Percentiles rank a stretch among this genome's conserved stretches.
Conservation (phyloP, 2,888 invertebrate genomes). For the Cephus nigrinus region DNA sequence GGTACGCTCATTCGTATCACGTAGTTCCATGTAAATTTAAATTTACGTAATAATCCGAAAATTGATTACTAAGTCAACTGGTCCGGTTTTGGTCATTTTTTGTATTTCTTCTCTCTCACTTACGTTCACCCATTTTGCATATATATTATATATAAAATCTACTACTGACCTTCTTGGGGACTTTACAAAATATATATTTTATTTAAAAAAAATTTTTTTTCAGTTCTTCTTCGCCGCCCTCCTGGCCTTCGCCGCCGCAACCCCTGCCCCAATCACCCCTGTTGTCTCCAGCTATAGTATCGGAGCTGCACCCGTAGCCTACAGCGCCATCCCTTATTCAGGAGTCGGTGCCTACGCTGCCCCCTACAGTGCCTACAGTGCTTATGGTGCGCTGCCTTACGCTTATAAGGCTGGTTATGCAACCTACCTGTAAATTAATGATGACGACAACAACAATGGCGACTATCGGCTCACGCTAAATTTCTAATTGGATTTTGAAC, state of each 20-base stretch:
- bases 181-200: neutral
- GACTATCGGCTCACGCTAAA: neutral
- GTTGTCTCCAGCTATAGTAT: constrained; percentile 55
- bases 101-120: neutral
- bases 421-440: neutral
- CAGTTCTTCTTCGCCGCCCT: constrained; percentile 66
- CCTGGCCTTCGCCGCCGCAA: constrained; percentile 65
- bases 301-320: constrained; percentile 55
- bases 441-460: neutral
- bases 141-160: neutral
- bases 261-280: constrained; percentile 62
- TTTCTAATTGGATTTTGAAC: neutral
- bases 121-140: neutral
- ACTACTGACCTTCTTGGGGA: neutral
- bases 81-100: neutral
- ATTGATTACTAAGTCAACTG: neutral
- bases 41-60: neutral
- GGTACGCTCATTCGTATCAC: neutral
- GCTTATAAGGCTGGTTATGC: constrained; percentile 23
- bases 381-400: constrained; percentile 29
- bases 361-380: constrained; percentile 43
- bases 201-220: constrained; percentile 30
- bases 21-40: neutral
- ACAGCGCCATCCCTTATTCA: constrained; percentile 33
- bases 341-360: constrained; percentile 42